phyloP scores from a whole-genome alignment of 2,113 vertebrate genomes.

The Neomonachus schauinslandi region DNA sequence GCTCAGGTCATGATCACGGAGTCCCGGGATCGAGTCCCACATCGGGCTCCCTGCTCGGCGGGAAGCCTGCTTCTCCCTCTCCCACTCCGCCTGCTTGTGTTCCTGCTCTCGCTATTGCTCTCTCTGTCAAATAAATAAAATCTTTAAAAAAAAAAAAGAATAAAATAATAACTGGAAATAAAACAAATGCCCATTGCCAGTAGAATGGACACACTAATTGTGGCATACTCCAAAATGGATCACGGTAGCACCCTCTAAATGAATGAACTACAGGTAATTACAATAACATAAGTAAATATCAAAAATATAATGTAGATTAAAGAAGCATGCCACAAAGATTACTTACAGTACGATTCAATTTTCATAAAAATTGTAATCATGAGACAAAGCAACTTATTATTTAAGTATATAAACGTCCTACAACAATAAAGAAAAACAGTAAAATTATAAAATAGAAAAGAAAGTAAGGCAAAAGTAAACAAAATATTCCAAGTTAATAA shows the following conservation, averaged over 20 bases:
- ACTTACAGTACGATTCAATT: neutral
- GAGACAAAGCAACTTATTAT: neutral
- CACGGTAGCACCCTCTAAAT: neutral
- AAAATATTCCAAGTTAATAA: neutral
- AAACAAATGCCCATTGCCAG: neutral
- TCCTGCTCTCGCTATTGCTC: too few relatives aligned
- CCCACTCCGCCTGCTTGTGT: too few relatives aligned
- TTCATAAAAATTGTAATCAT: neutral
- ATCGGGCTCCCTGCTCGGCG: too few relatives aligned
- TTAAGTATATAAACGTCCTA: neutral
- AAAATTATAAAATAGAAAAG: neutral
- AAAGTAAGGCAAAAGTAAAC: neutral
- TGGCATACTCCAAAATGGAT: neutral
- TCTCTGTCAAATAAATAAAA: too few relatives aligned
- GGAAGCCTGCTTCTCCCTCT: too few relatives aligned
- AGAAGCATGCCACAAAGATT: neutral
- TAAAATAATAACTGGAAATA: neutral
- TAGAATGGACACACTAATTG: neutral
- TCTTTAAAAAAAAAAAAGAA: neutral
- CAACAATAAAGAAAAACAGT: neutral
- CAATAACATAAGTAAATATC: neutral
- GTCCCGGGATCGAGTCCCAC: too few relatives aligned
- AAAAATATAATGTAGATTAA: neutral
- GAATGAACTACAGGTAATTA: neutral
- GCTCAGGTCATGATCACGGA: too few relatives aligned